Percentiles rank a stretch among this genome's conserved stretches.
These are phyloP conservation scores for Gymnoscopelus braueri DNA, from an alignment of 2,797 vertebrate genomes.

Conservation along the genomic window DNA sequence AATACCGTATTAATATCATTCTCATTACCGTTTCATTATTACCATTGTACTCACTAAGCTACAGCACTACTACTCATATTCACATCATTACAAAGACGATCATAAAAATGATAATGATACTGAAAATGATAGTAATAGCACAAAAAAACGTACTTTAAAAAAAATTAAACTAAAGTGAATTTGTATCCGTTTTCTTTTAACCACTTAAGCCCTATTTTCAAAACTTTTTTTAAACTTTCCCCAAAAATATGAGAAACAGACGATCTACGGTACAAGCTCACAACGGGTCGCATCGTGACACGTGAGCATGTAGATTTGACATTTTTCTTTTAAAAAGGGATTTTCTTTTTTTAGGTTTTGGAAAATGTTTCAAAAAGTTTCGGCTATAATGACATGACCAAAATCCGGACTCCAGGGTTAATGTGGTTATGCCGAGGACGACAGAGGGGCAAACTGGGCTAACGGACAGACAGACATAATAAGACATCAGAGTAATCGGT, in stretches of 20 bases:
- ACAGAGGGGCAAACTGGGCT: slow-evolving; percentile 49
- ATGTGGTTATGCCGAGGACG: slow-evolving; percentile 36
- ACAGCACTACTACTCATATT: slow-evolving; percentile 56
- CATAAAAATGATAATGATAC: slow-evolving; percentile 69
- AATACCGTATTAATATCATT: slow-evolving; percentile 69
- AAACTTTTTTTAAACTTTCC: too few relatives aligned
- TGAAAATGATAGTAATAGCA: slow-evolving; percentile 79
- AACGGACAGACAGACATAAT: slow-evolving; percentile 79
- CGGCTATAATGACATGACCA: too few relatives aligned
- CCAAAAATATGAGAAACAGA: too few relatives aligned
- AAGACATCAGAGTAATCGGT: slow-evolving; percentile 78
- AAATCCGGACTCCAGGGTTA: too few relatives aligned
- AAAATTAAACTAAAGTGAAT: slow-evolving; percentile 52
- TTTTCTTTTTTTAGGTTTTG: too few relatives aligned
- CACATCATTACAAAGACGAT: slow-evolving; percentile 63
- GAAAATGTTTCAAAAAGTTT: too few relatives aligned
- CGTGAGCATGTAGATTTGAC: too few relatives aligned
- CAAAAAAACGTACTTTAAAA: slow-evolving; percentile 70
- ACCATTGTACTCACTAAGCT: slow-evolving; percentile 59
- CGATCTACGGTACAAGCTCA: too few relatives aligned
- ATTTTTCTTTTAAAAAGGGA: too few relatives aligned
- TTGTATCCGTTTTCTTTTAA: slow-evolving; percentile 60
- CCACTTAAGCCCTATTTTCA: too few relatives aligned
- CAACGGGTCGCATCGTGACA: too few relatives aligned
- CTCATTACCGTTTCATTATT: slow-evolving; percentile 62